These are phyloP conservation scores for Tolypeutes matacus DNA, from an alignment of 2,797 vertebrate genomes.

Conservation along the genomic window DNA sequence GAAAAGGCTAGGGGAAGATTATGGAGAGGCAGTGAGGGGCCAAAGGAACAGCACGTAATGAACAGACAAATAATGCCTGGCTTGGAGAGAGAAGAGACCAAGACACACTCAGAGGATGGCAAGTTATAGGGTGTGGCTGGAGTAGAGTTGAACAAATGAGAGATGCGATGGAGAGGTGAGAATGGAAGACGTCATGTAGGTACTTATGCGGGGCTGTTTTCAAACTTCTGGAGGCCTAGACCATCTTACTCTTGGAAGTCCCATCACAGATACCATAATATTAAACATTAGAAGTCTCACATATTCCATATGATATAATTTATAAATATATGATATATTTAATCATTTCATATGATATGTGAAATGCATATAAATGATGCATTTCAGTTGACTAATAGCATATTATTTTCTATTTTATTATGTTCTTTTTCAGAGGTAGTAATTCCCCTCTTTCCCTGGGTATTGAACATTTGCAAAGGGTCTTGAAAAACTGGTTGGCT, in stretches of 20 bases:
- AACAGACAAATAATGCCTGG: neutral
- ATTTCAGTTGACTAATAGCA: neutral
- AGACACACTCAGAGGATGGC: too few relatives aligned
- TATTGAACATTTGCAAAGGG: neutral
- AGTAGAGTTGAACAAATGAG: neutral
- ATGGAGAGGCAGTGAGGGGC: neutral
- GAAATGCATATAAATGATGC: too few relatives aligned
- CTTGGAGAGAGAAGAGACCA: neutral
- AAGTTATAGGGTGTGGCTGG: rapidly evolving
- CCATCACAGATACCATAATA: neutral
- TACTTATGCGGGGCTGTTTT: neutral
- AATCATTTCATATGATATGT: too few relatives aligned
- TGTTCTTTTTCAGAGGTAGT: neutral
- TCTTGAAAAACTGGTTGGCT: neutral
- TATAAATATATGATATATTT: too few relatives aligned
- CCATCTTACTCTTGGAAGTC: neutral
- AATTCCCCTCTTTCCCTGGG: neutral
- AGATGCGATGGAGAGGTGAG: neutral
- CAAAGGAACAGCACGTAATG: neutral
- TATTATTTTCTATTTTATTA: neutral
- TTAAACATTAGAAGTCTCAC: neutral
- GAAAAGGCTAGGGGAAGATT: neutral
- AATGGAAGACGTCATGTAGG: neutral
- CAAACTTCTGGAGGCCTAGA: neutral
- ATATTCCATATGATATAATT: neutral